A percentile compares a stretch with the other conserved stretches of the same genome.
Evolutionary conservation across 2,113 vertebrate genomes (phyloP).

Genomic region (Eurypyga helias): DNA sequence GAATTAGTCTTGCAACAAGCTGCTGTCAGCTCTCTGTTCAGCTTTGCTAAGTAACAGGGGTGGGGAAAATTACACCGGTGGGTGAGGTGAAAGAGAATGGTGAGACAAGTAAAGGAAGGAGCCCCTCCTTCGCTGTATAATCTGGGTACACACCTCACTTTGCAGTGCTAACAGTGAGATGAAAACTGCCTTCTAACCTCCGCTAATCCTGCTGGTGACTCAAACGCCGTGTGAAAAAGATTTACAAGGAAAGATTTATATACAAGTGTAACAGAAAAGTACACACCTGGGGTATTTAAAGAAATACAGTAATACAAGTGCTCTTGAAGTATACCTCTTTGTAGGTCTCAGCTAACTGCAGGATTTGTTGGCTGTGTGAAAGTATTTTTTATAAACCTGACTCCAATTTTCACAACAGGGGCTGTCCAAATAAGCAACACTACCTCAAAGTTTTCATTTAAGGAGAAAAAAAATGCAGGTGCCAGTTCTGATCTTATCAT

Average conservation of each 20-base stretch:
- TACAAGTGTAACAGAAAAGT: not conserved
- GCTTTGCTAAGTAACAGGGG: not conserved
- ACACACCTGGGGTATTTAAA: not conserved
- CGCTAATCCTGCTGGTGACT: not conserved
- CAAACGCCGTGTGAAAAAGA: not conserved
- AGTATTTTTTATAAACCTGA: not conserved
- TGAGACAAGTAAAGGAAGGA: not conserved
- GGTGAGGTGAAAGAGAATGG: not conserved
- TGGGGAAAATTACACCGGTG: not conserved
- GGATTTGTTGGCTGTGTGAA: not conserved
- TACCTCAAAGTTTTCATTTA: not conserved
- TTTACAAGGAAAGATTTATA: not conserved
- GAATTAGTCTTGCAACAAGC: not conserved
- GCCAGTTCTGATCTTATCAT: not conserved
- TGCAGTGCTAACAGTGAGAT: not conserved
- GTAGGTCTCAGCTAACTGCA: not conserved
- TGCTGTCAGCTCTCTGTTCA: not conserved
- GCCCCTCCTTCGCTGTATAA: not conserved
- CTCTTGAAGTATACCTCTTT: not conserved
- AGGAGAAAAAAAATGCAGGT: not conserved
- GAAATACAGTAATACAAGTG: not conserved
- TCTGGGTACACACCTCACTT: not conserved
- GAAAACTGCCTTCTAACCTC: not conserved
- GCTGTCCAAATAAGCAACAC: not conserved
- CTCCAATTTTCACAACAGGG: not conserved